Evolutionary conservation across 2,113 vertebrate genomes (phyloP), one percentile per base, ranked within the genome.

Genomic region (Ameiurus melas): DNA sequence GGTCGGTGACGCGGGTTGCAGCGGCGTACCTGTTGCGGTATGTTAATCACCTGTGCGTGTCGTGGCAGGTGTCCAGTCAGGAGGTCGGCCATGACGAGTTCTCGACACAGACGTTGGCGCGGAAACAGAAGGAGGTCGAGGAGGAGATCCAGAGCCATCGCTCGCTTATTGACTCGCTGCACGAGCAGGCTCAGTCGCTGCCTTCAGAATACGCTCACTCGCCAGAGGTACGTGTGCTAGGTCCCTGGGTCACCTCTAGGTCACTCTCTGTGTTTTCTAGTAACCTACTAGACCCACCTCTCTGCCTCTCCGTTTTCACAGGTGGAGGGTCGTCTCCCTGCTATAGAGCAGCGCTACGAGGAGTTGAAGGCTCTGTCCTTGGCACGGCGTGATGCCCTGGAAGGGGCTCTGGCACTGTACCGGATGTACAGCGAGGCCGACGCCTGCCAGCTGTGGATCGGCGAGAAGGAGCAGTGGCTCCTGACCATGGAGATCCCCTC

Each of bases 401-500:
- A 97, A 90, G 98, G 97, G 0, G 97, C 96, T 0, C 94, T 97
- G 89, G 95, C 96, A 0, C 91, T 97, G 27, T 98, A 98, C 92
- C 97, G 97, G 91, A 98, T 97, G 97, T 97, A 97, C 89, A 98
- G 98, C 17, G 98, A 99, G 92, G 97, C 98, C 0, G 96, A 96
- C 1, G 98, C 98, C 90, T 99, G 98, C 39, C 95, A 94, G 88
- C 95, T 98, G 27, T 99, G 98, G 98, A 95, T 99, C 88, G 97
- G 95, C 0, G 98, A 99, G 92, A 96, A 98, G 93, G 97, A 99
- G 91, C 96, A 98, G 94, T 99, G 98, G 98, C 95, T 99, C 16
- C 92, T 97, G 0, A 85, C 94, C 90, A 96, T 99, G 95, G 94
- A 96, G 8, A 96, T 99, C 30, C 98, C 98, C 0, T 96, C 97